A percentile compares a stretch with the other conserved stretches of the same genome.
These are phyloP conservation scores for Zeugodacus cucurbitae DNA, from an alignment of 1,140 invertebrate species.

Conservation along the genomic window DNA sequence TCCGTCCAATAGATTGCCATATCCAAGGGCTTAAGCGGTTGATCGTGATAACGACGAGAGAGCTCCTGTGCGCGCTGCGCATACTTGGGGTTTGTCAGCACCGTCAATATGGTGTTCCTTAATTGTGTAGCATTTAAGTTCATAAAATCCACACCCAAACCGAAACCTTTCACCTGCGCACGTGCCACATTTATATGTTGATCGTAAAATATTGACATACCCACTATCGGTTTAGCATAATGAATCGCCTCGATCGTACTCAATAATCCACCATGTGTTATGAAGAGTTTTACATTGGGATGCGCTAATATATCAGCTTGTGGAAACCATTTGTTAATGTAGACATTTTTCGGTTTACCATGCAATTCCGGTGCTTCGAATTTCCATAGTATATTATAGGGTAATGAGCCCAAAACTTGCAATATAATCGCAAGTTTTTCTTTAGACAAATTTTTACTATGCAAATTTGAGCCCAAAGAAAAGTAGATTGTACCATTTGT, in stretches of 20 bases:
- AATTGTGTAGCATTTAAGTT: background rate
- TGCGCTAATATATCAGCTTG: constrained; percentile 78
- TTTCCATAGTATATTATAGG: constrained; percentile 71
- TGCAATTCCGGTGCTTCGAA: constrained; percentile 70
- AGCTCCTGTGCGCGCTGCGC: background rate
- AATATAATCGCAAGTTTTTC: constrained; percentile 69
- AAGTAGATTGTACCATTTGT: constrained; percentile 72
- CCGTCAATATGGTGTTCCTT: background rate
- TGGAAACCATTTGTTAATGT: constrained; percentile 74
- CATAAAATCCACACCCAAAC: background rate
- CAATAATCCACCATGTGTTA: constrained; percentile 78
- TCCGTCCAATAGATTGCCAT: constrained; percentile 74
- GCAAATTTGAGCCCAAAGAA: constrained; percentile 73
- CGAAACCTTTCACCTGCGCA: constrained; percentile 66
- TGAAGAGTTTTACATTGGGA: constrained; percentile 75
- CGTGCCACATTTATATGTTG: constrained; percentile 71
- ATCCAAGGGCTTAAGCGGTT: constrained; percentile 71
- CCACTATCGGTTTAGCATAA: constrained; percentile 77
- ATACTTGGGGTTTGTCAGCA: background rate
- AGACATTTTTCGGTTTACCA: constrained; percentile 72
- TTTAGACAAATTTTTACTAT: constrained; percentile 67
- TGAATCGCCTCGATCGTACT: constrained; percentile 79
- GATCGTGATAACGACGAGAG: constrained; percentile 68
- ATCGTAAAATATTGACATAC: constrained; percentile 76
- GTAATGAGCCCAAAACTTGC: constrained; percentile 67